Evolutionary conservation across 1,140 invertebrate genomes (phyloP).

Genomic region (Idris sp.): DNA sequence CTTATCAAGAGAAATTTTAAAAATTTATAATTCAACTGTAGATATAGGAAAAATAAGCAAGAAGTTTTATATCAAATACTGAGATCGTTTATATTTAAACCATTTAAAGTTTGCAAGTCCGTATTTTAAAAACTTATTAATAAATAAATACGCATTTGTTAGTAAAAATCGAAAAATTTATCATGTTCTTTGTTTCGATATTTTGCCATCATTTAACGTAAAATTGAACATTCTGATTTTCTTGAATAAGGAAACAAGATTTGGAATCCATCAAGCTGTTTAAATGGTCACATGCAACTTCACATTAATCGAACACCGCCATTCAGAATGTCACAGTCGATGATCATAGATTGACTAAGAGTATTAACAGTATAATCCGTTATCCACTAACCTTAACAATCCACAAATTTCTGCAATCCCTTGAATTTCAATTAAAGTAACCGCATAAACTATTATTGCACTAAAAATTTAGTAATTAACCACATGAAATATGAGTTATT

Average conservation of each 20-base stretch:
- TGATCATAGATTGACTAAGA: slow-evolving; percentile 31
- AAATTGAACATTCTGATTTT: slow-evolving; percentile 10
- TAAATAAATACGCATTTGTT: too few relatives aligned
- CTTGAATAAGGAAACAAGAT: slow-evolving; percentile 2
- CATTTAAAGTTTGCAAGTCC: too few relatives aligned
- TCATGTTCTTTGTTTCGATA: neutral
- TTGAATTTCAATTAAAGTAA: slow-evolving; percentile 8
- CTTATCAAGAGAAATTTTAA: too few relatives aligned
- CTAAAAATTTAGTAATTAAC: too few relatives aligned
- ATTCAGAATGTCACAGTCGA: slow-evolving; percentile 20
- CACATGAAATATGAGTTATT: too few relatives aligned
- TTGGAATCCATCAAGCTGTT: slow-evolving; percentile 8
- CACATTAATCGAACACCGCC: slow-evolving; percentile 20
- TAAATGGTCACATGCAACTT: slow-evolving; percentile 18
- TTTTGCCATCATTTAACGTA: too few relatives aligned
- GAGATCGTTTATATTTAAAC: too few relatives aligned
- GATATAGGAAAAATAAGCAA: too few relatives aligned
- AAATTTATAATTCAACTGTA: too few relatives aligned
- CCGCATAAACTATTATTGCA: too few relatives aligned
- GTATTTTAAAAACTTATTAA: too few relatives aligned
- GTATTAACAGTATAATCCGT: slow-evolving; percentile 33
- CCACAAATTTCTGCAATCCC: slow-evolving; percentile 14
- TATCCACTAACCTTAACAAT: slow-evolving; percentile 29
- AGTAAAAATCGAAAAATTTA: neutral
- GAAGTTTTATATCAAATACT: too few relatives aligned